These are phyloP conservation scores for Threskiornis aethiopicus DNA, from an alignment of 2,797 vertebrate genomes.

Conservation along the genomic window DNA sequence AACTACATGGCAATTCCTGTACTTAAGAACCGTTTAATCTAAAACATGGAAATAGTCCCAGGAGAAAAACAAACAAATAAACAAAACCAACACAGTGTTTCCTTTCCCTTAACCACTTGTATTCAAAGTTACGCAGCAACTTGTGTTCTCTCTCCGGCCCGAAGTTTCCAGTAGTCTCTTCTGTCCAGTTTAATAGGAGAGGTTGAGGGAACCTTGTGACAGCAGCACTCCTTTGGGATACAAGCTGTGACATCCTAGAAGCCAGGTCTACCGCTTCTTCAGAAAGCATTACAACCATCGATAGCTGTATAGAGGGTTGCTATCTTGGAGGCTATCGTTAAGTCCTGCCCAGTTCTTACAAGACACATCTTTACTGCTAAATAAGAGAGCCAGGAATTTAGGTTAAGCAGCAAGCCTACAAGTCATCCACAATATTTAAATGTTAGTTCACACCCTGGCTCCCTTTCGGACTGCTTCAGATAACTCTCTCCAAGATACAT, in stretches of 20 bases:
- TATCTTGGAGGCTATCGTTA: neutral
- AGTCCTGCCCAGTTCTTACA: neutral
- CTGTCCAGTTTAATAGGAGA: neutral
- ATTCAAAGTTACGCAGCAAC: neutral
- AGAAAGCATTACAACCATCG: neutral
- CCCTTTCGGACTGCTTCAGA: neutral
- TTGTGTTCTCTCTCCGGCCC: neutral
- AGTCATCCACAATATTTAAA: neutral
- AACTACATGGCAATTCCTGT: neutral
- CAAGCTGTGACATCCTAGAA: neutral
- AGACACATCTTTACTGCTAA: neutral
- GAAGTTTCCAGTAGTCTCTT: neutral
- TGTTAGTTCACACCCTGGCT: neutral
- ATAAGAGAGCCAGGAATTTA: neutral
- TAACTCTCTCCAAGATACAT: neutral
- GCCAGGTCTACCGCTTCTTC: neutral
- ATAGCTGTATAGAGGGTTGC: neutral
- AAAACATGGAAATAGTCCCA: neutral
- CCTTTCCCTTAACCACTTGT: neutral
- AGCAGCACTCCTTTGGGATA: neutral
- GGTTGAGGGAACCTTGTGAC: neutral
- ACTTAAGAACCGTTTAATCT: neutral
- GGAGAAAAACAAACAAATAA: neutral
- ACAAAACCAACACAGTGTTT: neutral
- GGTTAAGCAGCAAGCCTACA: neutral